Conservation (phyloP, 2,113 vertebrate species). For the Aleadryas rufinucha region DNA sequence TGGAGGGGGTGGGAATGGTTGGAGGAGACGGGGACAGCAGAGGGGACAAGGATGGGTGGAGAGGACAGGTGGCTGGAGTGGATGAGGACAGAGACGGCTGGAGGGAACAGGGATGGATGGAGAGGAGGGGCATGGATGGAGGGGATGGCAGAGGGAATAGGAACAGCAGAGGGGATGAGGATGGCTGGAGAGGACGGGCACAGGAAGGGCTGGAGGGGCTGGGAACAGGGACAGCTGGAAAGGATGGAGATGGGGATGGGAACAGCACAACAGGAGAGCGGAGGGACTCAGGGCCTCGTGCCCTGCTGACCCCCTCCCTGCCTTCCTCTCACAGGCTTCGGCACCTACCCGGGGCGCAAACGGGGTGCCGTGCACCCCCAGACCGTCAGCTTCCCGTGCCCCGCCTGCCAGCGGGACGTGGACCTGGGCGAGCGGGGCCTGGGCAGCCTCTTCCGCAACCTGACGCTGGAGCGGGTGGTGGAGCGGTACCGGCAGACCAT, state of each 20-base stretch:
- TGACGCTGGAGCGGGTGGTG: slow-evolving; percentile 93
- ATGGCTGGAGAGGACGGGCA: not conserved
- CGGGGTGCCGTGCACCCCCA: slow-evolving; percentile 77
- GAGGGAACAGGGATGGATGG: not conserved
- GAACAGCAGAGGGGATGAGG: not conserved
- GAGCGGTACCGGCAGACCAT: slow-evolving; percentile 84
- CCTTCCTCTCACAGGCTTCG: slow-evolving; percentile 73
- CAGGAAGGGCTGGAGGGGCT: too few relatives aligned
- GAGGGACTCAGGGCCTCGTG: rapidly evolving
- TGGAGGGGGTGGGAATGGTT: not conserved
- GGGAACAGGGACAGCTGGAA: not conserved
- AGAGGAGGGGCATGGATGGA: not conserved
- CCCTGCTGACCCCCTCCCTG: not conserved
- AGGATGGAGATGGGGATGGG: not conserved
- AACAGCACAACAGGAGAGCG: not conserved
- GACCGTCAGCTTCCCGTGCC: slow-evolving; percentile 88
- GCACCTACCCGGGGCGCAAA: slow-evolving; percentile 90
- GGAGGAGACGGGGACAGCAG: not conserved
- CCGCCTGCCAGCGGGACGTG: slow-evolving; percentile 87
- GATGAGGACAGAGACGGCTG: not conserved
- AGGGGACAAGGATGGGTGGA: not conserved
- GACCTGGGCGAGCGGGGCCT: slow-evolving; percentile 90
- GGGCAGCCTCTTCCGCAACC: slow-evolving; percentile 89
- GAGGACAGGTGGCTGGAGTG: not conserved
- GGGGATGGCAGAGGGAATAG: not conserved